phyloP scores from a whole-genome alignment of 2,888 invertebrate species.

The Thereva nobilitata region DNA sequence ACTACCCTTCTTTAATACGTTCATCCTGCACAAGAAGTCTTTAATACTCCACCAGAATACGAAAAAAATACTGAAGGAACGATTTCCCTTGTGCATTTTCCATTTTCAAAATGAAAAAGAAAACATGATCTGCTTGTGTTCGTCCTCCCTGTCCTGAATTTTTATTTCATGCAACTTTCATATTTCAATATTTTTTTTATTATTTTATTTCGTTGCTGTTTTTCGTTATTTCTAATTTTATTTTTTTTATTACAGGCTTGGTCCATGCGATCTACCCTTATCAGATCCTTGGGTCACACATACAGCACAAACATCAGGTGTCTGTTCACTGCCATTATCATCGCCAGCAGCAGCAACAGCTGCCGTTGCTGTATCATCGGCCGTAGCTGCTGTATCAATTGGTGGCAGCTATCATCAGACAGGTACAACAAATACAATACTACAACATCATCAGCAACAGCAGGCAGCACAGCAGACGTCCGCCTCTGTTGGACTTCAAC shows the following conservation, averaged over 20 bases:
- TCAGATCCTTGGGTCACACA: slow-evolving; percentile 56
- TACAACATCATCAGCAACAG: slow-evolving; percentile 44
- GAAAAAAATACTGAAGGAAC: no score
- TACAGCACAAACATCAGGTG: slow-evolving; percentile 44
- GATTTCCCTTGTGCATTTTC: no score
- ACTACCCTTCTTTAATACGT: no score
- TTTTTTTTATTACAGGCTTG: slow-evolving; percentile 70
- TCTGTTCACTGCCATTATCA: slow-evolving; percentile 61
- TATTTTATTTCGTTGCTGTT: no score
- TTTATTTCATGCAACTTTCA: no score
- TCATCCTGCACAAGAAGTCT: no score
- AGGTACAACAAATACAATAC: slow-evolving; percentile 44
- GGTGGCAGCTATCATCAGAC: slow-evolving; percentile 45
- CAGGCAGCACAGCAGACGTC: slow-evolving; percentile 40
- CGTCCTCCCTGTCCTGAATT: no score
- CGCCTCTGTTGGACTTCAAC: slow-evolving; percentile 47
- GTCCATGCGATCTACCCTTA: slow-evolving; percentile 83
- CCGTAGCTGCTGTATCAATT: slow-evolving; percentile 44
- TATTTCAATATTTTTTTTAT: no score
- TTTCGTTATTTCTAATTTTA: slow-evolving; percentile 40
- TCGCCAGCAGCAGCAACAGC: slow-evolving; percentile 57
- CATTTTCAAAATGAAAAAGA: no score
- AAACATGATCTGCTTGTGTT: no score
- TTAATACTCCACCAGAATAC: no score
- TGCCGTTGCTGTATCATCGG: slow-evolving; percentile 52